Conservation (phyloP, 1,140 invertebrate species). For the Colletes latitarsis region DNA sequence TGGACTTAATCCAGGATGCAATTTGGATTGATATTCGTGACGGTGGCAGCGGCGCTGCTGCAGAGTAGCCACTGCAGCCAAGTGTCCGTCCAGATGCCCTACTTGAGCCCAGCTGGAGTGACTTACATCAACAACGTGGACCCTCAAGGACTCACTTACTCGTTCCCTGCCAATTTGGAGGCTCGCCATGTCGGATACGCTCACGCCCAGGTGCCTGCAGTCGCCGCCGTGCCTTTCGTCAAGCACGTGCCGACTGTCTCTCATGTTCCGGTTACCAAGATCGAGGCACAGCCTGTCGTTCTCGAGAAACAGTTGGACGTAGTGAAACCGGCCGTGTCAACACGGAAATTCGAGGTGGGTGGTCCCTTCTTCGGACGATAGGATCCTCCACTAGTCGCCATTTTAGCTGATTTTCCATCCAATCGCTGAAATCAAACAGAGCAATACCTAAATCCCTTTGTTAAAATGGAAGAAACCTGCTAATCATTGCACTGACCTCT, state of each 20-base stretch:
- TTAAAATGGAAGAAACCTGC: no score
- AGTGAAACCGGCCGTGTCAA: constrained; percentile 81
- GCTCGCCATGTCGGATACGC: constrained; percentile 74
- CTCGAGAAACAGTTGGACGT: constrained; percentile 82
- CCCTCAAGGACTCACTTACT: constrained; percentile 65
- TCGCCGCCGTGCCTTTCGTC: constrained; percentile 79
- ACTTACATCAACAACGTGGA: constrained; percentile 75
- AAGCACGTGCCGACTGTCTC: constrained; percentile 81
- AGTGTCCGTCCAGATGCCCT: constrained; percentile 78
- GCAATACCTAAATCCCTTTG: no score
- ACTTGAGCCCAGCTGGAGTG: constrained; percentile 80
- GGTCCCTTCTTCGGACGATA: background rate
- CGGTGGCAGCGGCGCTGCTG: constrained; percentile 72
- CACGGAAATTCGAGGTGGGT: constrained; percentile 78
- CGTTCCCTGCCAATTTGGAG: constrained; percentile 69
- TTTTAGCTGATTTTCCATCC: no score
- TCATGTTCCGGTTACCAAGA: constrained; percentile 81
- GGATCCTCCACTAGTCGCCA: background rate
- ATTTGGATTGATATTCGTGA: constrained; percentile 56
- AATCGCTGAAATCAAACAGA: no score
- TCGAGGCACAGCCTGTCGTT: constrained; percentile 80
- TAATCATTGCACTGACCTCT: no score
- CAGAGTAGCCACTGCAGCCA: constrained; percentile 69
- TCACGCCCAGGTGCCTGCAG: constrained; percentile 69
- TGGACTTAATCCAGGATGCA: constrained; percentile 66